Base-by-base conservation (phyloP, 2,113 vertebrate genomes). In the Pygoscelis adeliae region DNA sequence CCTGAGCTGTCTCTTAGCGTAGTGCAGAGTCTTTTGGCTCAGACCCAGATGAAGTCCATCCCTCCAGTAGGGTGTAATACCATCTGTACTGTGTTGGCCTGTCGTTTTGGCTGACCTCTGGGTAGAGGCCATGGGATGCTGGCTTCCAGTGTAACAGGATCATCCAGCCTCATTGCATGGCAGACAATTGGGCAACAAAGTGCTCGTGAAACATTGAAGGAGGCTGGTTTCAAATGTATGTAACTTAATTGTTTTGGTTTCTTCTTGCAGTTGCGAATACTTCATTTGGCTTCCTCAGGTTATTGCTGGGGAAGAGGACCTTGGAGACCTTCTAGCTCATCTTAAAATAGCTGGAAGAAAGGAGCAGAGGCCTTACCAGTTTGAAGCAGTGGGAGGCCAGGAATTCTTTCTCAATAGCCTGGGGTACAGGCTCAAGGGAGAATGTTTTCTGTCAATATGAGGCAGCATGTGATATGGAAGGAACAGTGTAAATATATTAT, bases 241-340 rank as follows among this genome's bases (percentile, higher is more conserved):
- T 94, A 84, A 74, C 89, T 93, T 97, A 96, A 96, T 96, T 97
- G 95, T 83, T 97, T 71, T 32, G 94, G 96, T 95, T 94, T 97
- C 93, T 89, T 90, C 79, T 97, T 96, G 69, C 96, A 90, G 15
- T 58, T 79, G 89, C 96, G 32, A 97, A 97, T 96, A 93, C 42
- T 98, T 95, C 56, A 97, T 90, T 79, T 67, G 53, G 40, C 44
- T 87, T 89, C 29, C 69, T 96, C 21, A 8, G 81, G 53, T 96
- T 95, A 93, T 95, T 83, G 90, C 63, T 78, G 69, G 67, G 77
- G 90, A 88, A 63, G 58, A 89, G 34, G 38, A 76, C 72, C 83
- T 52, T 61, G 46, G 76, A 95, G 86, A 89, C 80, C 61, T 83
- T 61, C 58, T 69, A 61, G 61, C 13, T 87, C 5, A 1, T 55